phyloP scores from a whole-genome alignment of 2,888 invertebrate species.

The Lydus trimaculatus region DNA sequence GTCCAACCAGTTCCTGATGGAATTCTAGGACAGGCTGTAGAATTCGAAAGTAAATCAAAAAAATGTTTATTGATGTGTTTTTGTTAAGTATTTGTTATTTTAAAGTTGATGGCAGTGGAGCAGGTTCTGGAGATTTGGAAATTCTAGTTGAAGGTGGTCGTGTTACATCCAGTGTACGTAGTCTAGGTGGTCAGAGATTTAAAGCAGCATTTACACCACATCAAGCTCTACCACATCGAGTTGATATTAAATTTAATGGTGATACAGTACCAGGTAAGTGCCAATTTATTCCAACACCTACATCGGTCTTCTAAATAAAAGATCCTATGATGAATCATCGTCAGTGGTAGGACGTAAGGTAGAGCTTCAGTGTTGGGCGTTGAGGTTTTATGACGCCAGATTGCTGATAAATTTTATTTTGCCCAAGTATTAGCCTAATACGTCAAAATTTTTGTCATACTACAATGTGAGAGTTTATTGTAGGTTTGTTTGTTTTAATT shows the following conservation, averaged over 20 bases:
- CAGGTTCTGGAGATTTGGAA: constrained; percentile 97
- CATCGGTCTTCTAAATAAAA: too few relatives aligned
- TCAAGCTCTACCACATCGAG: constrained; percentile 82
- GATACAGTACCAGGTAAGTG: constrained; percentile 87
- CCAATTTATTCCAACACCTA: too few relatives aligned
- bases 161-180: constrained; percentile 92
- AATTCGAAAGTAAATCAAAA: constrained; percentile 86
- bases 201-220: constrained; percentile 94
- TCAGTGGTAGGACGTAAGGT: too few relatives aligned
- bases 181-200: constrained; percentile 88
- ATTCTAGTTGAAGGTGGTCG: constrained; percentile 94
- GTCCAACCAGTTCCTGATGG: constrained; percentile 89
- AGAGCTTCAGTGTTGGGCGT: too few relatives aligned
- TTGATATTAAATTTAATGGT: constrained; percentile 94
- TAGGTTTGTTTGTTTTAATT: too few relatives aligned
- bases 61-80: background rate
- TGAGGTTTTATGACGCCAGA: too few relatives aligned
- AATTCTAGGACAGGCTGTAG: constrained; percentile 87
- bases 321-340: too few relatives aligned
- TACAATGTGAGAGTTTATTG: too few relatives aligned
- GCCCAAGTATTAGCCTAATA: too few relatives aligned
- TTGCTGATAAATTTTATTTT: too few relatives aligned
- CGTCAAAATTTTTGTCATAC: too few relatives aligned
- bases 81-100: constrained; percentile 28
- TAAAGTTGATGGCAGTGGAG: constrained; percentile 91